Conservation (phyloP, 2,113 vertebrate species). For the Carettochelys insculpta region DNA sequence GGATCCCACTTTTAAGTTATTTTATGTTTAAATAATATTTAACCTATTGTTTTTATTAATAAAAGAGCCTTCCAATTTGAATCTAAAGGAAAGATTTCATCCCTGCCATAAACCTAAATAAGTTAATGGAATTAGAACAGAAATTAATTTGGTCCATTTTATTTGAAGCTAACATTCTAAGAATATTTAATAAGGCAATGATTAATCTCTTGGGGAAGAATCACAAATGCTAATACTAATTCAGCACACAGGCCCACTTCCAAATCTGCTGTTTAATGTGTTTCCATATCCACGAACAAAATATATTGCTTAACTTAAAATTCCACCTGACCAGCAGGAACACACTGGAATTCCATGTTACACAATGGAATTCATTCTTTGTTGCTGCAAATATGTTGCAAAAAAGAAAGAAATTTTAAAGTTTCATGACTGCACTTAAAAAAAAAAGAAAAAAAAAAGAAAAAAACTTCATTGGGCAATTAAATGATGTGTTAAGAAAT, state of each 20-base stretch:
- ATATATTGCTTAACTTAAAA: neutral
- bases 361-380: neutral
- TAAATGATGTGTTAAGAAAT: neutral
- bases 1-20: neutral
- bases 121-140: neutral
- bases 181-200: neutral
- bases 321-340: neutral
- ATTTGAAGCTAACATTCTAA: neutral
- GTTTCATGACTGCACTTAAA: neutral
- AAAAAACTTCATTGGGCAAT: neutral
- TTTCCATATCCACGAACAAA: neutral
- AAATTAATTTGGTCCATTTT: neutral
- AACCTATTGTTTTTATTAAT: neutral
- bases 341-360: neutral
- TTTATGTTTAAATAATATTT: slow-evolving; percentile 5
- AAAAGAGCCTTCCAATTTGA: neutral
- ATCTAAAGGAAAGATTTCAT: neutral
- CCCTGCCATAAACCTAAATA: neutral
- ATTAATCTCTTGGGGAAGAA: neutral
- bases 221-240: neutral
- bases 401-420: neutral
- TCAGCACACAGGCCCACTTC: neutral
- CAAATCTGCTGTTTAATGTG: neutral
- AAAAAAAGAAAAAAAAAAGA: no score
- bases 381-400: neutral